These are phyloP conservation scores for Drosophila crucigera DNA, from an alignment of 2,888 invertebrate genomes.

Conservation along the genomic window DNA sequence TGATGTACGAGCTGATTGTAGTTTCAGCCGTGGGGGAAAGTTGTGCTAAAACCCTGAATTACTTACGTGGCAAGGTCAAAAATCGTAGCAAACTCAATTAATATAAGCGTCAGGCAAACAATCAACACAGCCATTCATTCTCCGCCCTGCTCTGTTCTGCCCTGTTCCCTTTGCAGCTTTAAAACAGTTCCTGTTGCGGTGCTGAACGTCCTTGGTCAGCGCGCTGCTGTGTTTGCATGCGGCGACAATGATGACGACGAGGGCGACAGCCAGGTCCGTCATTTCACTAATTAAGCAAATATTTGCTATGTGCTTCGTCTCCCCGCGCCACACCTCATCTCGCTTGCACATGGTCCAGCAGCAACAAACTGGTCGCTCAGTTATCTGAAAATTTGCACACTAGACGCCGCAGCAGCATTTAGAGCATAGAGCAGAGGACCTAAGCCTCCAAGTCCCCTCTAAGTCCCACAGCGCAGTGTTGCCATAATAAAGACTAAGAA, in stretches of 20 bases:
- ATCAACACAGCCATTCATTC: constrained; percentile 31
- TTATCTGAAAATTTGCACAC: constrained; percentile 75
- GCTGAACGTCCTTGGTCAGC: constrained; percentile 60
- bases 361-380: constrained; percentile 35
- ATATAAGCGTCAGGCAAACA: constrained; percentile 74
- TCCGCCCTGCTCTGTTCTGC: neutral
- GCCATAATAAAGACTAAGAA: constrained; percentile 76
- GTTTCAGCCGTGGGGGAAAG: constrained; percentile 15
- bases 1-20: constrained; percentile 45
- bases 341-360: neutral
- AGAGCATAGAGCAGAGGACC: constrained; percentile 3
- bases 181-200: constrained; percentile 34
- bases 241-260: constrained; percentile 35
- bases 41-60: constrained; percentile 35
- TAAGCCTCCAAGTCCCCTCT: constrained; percentile 30
- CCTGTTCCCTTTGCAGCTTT: constrained; percentile 40
- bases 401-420: constrained; percentile 23
- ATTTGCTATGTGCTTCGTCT: constrained; percentile 58
- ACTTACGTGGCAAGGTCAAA: constrained; percentile 73
- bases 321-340: neutral
- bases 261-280: constrained; percentile 41
- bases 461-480: constrained; percentile 46
- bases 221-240: constrained; percentile 50
- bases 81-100: constrained; percentile 75
- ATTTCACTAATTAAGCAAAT: constrained; percentile 82